phyloP scores from a whole-genome alignment of 2,797 vertebrate species.

The Acanthurus tractus region DNA sequence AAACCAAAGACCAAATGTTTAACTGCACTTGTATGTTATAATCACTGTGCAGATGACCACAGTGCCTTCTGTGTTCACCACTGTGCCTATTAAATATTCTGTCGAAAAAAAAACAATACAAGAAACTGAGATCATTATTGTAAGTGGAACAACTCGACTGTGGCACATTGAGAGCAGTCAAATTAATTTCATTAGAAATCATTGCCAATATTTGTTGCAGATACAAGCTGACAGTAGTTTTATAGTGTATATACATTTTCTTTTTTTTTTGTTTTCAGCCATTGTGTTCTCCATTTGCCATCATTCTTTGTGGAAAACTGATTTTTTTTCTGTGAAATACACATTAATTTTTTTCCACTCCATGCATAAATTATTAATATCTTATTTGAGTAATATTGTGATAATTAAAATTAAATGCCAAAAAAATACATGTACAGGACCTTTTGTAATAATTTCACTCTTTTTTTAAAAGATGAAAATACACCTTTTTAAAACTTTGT shows the following conservation, averaged over 20 bases:
- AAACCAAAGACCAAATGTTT: constrained; percentile 36
- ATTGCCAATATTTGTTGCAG: neutral
- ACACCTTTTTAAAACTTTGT: neutral
- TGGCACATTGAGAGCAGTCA: neutral
- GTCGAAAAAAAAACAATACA: neutral
- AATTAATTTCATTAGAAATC: neutral
- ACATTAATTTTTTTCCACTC: too few species aligned
- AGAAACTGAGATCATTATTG: neutral
- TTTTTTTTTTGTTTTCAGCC: neutral
- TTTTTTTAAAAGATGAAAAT: neutral
- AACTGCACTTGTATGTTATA: constrained; percentile 9
- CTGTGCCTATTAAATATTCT: constrained; percentile 48
- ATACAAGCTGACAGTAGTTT: neutral
- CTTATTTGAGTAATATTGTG: neutral
- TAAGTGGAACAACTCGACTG: neutral
- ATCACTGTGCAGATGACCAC: constrained; percentile 26
- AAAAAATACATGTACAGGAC: neutral
- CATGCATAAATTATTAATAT: neutral
- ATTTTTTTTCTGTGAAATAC: neutral
- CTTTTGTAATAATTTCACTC: neutral
- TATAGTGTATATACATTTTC: neutral
- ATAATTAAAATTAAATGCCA: neutral
- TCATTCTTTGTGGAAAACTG: neutral
- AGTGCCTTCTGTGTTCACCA: constrained; percentile 62
- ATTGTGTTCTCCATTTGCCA: constrained; percentile 22